A percentile compares a stretch with the other conserved stretches of the same genome.
phyloP scores from a whole-genome alignment of 2,113 vertebrate species.

The Etia nguti region DNA sequence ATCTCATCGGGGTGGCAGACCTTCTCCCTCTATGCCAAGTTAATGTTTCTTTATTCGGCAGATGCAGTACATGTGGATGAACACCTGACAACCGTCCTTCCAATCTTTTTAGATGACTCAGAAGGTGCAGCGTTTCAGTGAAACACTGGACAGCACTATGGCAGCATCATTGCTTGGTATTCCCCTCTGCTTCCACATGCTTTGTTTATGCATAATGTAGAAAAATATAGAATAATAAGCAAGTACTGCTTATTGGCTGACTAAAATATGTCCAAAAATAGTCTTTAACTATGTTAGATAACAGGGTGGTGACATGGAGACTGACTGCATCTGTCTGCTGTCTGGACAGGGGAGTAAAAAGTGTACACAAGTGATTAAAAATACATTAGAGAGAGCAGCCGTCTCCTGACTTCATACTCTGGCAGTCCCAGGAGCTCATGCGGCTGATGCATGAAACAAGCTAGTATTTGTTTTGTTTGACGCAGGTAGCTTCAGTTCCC shows the following conservation, averaged over 20 bases:
- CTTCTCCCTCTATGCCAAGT: constrained; percentile 4
- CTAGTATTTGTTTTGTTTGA: constrained; percentile 58
- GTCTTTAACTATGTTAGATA: not conserved
- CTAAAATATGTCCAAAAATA: constrained; percentile 1
- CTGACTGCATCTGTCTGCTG: constrained; percentile 5
- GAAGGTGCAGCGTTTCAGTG: not conserved
- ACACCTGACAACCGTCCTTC: constrained; percentile 7
- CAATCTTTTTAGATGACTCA: not conserved
- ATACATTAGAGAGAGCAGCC: constrained; percentile 35
- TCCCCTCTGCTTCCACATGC: not conserved
- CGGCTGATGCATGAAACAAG: constrained; percentile 46
- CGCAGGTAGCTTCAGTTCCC: constrained; percentile 51
- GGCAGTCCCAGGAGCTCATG: constrained; percentile 12
- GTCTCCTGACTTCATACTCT: constrained; percentile 28
- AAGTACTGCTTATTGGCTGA: not conserved
- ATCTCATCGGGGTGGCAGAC: not conserved
- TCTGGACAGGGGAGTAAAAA: constrained; percentile 10
- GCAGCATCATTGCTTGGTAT: not conserved
- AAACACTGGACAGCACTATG: constrained; percentile 3
- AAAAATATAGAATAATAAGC: not conserved
- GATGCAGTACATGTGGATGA: not conserved
- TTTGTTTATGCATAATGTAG: not conserved
- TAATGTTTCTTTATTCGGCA: not conserved
- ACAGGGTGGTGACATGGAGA: not conserved
- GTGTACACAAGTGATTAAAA: constrained; percentile 55